These are phyloP conservation scores for Ferdinandea cuprea DNA, from an alignment of 2,888 invertebrate genomes.

Conservation along the genomic window DNA sequence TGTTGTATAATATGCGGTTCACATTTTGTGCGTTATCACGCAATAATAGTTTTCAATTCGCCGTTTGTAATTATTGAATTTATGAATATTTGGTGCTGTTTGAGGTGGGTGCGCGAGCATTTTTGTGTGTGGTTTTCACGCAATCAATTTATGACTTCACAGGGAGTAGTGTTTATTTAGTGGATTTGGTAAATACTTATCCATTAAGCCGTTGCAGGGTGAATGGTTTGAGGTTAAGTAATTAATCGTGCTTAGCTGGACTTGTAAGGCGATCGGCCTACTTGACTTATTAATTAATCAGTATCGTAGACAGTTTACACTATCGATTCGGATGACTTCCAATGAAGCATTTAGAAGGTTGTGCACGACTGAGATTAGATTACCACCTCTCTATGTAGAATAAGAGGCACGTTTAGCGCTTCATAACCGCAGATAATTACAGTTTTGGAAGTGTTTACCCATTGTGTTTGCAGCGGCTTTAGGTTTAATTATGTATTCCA, in stretches of 20 bases:
- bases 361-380: constrained; percentile 5
- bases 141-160: constrained; percentile 42
- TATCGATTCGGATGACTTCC: not conserved
- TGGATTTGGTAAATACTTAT: constrained; percentile 43
- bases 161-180: constrained; percentile 28
- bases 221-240: constrained; percentile 48
- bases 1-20: constrained; percentile 58
- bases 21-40: constrained; percentile 65
- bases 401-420: not conserved
- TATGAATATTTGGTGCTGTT: constrained; percentile 31
- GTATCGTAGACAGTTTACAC: not conserved
- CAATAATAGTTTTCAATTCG: constrained; percentile 67
- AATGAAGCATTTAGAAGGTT: not conserved
- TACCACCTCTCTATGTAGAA: not conserved
- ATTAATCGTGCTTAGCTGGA: constrained; percentile 47
- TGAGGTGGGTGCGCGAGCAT: constrained; percentile 2
- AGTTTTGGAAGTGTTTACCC: too few relatives aligned
- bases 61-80: constrained; percentile 41
- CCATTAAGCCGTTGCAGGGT: constrained; percentile 8
- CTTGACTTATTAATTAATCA: constrained; percentile 28
- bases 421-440: too few relatives aligned
- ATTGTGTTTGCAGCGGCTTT: too few relatives aligned
- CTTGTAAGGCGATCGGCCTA: not conserved
- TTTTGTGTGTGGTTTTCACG: constrained; percentile 8
- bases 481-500: too few relatives aligned